A percentile compares a stretch with the other conserved stretches of the same genome.
Evolutionary conservation across 2,797 vertebrate species (phyloP).

Genomic region (Fringilla coelebs): DNA sequence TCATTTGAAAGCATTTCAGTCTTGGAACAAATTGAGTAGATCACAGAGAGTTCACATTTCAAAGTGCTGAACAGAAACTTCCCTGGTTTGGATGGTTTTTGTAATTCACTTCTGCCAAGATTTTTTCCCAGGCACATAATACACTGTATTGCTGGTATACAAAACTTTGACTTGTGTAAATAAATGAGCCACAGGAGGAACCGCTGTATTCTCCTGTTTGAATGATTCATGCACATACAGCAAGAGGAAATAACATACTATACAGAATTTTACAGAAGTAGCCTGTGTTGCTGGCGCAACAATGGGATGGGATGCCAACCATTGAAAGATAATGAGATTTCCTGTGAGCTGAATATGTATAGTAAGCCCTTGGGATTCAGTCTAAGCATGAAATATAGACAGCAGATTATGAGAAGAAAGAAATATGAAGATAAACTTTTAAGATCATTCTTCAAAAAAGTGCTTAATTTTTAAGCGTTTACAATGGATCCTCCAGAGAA

Average conservation of each 20-base stretch:
- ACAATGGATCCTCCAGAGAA: neutral
- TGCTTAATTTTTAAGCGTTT: conserved; percentile 44
- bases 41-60: conserved; percentile 22
- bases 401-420: conserved; percentile 21
- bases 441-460: neutral
- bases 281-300: neutral
- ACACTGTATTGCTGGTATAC: neutral
- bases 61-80: conserved; percentile 29
- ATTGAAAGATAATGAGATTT: conserved; percentile 33
- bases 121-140: neutral
- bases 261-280: neutral
- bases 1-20: conserved; percentile 36
- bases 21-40: conserved; percentile 45
- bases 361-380: conserved; percentile 1
- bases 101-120: conserved; percentile 3
- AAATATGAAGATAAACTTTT: conserved; percentile 36
- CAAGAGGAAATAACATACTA: neutral
- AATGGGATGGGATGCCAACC: neutral
- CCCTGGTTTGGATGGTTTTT: neutral
- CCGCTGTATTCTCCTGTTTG: neutral
- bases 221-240: neutral
- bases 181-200: neutral
- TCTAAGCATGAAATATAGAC: neutral
- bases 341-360: neutral
- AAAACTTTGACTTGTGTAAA: conserved; percentile 26